Evolutionary conservation across 2,888 invertebrate genomes (phyloP).

Genomic region (Sycophila texana): DNA sequence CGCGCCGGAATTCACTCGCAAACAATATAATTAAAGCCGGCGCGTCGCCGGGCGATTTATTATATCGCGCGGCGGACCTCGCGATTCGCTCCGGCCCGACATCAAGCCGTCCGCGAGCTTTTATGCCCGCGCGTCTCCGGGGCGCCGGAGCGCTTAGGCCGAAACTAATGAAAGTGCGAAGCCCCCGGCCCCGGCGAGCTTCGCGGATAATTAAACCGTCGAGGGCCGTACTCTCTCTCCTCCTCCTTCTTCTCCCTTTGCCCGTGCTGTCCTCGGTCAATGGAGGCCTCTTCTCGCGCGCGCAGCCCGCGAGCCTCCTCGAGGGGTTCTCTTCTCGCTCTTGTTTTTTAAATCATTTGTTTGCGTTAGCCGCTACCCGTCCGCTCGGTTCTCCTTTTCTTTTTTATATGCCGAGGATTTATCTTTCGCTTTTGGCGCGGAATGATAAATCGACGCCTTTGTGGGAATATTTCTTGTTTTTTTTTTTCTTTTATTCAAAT

Average conservation of each 20-base stretch:
- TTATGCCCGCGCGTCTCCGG: neutral
- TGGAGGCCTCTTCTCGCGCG: neutral
- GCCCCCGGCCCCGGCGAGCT: conserved; percentile 15
- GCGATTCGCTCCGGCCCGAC: no score
- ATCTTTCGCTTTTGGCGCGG: no score
- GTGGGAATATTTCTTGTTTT: no score
- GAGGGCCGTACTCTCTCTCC: neutral
- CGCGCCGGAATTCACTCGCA: neutral
- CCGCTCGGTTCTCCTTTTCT: no score
- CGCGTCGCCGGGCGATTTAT: no score
- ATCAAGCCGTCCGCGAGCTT: neutral
- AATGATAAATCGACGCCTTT: no score
- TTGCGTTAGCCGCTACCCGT: neutral
- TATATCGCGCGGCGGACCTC: no score
- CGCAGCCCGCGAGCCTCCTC: neutral
- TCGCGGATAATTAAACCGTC: conserved; percentile 42
- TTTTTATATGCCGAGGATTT: no score
- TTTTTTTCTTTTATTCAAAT: no score
- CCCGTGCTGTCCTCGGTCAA: neutral
- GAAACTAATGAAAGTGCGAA: conserved; percentile 44
- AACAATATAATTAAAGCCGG: neutral
- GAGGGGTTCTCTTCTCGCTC: neutral
- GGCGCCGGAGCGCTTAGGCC: conserved; percentile 15
- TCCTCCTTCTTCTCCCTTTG: neutral
- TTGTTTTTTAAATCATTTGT: neutral